These are phyloP conservation scores for Rhingia campestris DNA, from an alignment of 2,888 invertebrate species.

Conservation along the genomic window DNA sequence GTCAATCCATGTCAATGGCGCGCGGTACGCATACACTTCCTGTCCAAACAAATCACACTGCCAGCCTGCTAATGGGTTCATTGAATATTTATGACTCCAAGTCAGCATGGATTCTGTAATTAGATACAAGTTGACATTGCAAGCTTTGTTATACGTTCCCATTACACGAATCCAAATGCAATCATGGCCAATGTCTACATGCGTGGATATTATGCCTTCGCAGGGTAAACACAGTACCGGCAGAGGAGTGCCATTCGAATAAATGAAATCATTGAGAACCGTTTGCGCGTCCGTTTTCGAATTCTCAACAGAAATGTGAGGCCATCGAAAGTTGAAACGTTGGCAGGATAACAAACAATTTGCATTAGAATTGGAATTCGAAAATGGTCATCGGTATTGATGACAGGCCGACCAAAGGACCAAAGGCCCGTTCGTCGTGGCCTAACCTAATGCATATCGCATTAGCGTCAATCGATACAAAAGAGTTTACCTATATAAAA, in stretches of 20 bases:
- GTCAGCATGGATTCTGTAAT: conserved; percentile 41
- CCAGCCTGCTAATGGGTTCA: conserved; percentile 65
- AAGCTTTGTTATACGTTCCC: conserved; percentile 29
- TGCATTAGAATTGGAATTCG: conserved; percentile 65
- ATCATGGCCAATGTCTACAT: not conserved
- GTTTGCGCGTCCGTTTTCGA: conserved; percentile 15
- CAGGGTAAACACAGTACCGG: not conserved
- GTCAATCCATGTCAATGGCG: conserved; percentile 2
- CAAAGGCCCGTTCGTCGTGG: conserved; percentile 1
- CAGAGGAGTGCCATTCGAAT: conserved; percentile 14
- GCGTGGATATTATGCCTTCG: not conserved
- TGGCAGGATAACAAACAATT: conserved; percentile 70
- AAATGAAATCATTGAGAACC: conserved; percentile 32
- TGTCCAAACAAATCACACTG: conserved; percentile 63
- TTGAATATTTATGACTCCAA: conserved; percentile 62
- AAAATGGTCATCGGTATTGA: not conserved
- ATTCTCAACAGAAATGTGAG: conserved; percentile 40
- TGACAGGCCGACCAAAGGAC: not conserved
- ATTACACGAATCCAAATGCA: conserved; percentile 24
- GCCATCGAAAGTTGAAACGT: conserved; percentile 44
- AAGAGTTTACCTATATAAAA: not conserved
- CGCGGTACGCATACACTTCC: conserved; percentile 12
- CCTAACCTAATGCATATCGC: conserved; percentile 55
- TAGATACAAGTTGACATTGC: conserved; percentile 33
- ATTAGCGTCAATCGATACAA: conserved; percentile 47